Evolutionary conservation across 2,888 invertebrate species (phyloP), one percentile per base, ranked within the genome.

Genomic region (Molorchus minor): DNA sequence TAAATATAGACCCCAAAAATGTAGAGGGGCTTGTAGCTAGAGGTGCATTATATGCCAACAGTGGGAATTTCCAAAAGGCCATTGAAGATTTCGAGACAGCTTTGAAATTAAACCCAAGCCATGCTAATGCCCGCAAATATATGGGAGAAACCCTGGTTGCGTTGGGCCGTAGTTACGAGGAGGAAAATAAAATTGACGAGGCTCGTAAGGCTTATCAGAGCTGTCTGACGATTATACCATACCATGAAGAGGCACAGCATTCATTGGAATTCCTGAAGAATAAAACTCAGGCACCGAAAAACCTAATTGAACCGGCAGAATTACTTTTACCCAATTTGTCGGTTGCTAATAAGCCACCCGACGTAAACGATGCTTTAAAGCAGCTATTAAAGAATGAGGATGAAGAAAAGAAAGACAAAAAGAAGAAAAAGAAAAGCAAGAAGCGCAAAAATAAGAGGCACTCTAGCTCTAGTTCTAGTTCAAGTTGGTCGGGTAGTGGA

Each of bases 71-170:
- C 81, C 90, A 92, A 72, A 94, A 94, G 78, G 97, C 97, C 0
- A 92, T 97, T 67, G 93, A 93, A 72, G 97, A 98, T 79, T 96
- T 98, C 80, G 95, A 96, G 81, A 90, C 91, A 16, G 96, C 97
- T 2, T 80, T 97, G 33, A 91, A 92, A 78, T 80, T 94, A 38
- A 94, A 97, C 81, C 91, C 92, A 1, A 91, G 88, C 64, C 97
- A 98, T 80, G 90, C 90, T 1, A 97, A 97, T 82, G 97, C 96
- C 25, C 88, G 93, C 56, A 96, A 95, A 79, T 98, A 97, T 81
- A 88, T 96, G 84, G 92, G 94, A 25, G 96, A 97, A 80, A 97
- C 96, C 0, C 81, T 96, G 40, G 92, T 96, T 0, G 96, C 96
- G 0, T 82, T 93, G 46, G 96, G 94, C 29, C 87, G 93, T 45